phyloP scores from a whole-genome alignment of 2,113 vertebrate species.

The Garra rufa region DNA sequence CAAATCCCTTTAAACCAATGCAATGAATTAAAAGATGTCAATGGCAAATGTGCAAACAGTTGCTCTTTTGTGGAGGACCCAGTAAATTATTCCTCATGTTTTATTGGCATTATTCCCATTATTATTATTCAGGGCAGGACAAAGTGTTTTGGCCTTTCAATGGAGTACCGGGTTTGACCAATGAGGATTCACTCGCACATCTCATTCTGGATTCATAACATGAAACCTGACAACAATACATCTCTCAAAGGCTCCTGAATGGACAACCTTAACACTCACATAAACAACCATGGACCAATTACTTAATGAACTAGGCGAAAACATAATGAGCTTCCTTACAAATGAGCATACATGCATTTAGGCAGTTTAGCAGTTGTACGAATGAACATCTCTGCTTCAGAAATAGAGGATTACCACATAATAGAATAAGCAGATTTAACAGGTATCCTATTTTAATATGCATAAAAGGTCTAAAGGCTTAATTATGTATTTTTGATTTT shows the following conservation, averaged over 20 bases:
- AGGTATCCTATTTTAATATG: not conserved
- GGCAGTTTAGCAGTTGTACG: conserved; percentile 62
- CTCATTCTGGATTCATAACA: conserved; percentile 90
- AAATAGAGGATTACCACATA: not conserved
- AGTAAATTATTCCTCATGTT: conserved; percentile 88
- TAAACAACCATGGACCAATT: conserved; percentile 95
- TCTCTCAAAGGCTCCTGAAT: conserved; percentile 91
- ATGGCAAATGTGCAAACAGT: conserved; percentile 87
- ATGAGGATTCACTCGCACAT: conserved; percentile 75
- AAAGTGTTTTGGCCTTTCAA: conserved; percentile 88
- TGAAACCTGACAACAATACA: conserved; percentile 90
- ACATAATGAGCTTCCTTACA: conserved; percentile 90
- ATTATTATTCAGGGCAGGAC: conserved; percentile 90
- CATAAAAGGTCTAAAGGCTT: not conserved
- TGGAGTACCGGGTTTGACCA: conserved; percentile 83
- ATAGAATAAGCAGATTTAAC: not conserved
- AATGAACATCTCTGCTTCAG: not conserved
- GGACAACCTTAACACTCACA: conserved; percentile 92
- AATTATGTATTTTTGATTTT: not conserved
- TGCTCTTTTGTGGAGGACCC: conserved; percentile 87
- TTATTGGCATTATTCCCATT: conserved; percentile 82
- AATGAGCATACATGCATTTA: conserved; percentile 88
- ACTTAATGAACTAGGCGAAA: conserved; percentile 88
- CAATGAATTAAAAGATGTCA: conserved; percentile 83
- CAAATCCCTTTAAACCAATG: conserved; percentile 70